Percentiles rank a stretch among this genome's conserved stretches.
These are phyloP conservation scores for Horisme vitalbata DNA, from an alignment of 2,888 invertebrate genomes.

Conservation along the genomic window DNA sequence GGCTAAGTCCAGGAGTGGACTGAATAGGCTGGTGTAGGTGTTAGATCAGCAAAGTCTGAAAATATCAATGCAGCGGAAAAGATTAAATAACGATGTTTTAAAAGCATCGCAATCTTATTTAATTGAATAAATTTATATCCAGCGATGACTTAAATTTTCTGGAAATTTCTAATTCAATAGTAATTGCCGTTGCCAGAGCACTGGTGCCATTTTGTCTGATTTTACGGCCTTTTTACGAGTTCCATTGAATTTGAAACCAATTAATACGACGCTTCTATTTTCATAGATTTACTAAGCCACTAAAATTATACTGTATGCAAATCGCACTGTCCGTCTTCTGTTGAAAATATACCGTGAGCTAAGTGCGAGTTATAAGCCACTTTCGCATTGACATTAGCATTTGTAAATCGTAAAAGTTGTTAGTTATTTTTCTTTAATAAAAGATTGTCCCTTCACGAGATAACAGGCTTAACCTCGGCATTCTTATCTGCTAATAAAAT, in stretches of 20 bases:
- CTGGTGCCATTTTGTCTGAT: constrained; percentile 18
- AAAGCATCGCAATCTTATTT: background rate
- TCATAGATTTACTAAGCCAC: constrained; percentile 17
- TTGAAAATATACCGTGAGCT: constrained; percentile 4
- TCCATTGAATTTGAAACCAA: constrained; percentile 25
- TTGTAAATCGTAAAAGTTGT: too few relatives aligned
- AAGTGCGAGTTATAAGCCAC: constrained; percentile 14
- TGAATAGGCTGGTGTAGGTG: too few relatives aligned
- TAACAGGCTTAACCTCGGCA: constrained; percentile 14
- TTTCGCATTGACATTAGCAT: constrained; percentile 13
- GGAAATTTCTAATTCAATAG: constrained; percentile 10
- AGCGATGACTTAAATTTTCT: constrained; percentile 10
- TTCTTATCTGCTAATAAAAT: constrained; percentile 6
- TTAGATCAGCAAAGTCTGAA: too few relatives aligned
- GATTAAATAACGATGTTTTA: too few relatives aligned
- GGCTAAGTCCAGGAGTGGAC: too few relatives aligned
- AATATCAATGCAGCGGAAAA: too few relatives aligned
- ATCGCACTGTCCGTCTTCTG: constrained; percentile 12
- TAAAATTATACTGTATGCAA: constrained; percentile 27
- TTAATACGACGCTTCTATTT: constrained; percentile 31
- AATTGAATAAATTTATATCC: constrained; percentile 4
- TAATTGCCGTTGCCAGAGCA: constrained; percentile 11
- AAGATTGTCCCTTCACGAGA: constrained; percentile 35
- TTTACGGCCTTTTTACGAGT: constrained; percentile 24
- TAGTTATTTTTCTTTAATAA: too few relatives aligned